Evolutionary conservation across 2,888 invertebrate species (phyloP).

Genomic region (Synanthedon vespiformis): DNA sequence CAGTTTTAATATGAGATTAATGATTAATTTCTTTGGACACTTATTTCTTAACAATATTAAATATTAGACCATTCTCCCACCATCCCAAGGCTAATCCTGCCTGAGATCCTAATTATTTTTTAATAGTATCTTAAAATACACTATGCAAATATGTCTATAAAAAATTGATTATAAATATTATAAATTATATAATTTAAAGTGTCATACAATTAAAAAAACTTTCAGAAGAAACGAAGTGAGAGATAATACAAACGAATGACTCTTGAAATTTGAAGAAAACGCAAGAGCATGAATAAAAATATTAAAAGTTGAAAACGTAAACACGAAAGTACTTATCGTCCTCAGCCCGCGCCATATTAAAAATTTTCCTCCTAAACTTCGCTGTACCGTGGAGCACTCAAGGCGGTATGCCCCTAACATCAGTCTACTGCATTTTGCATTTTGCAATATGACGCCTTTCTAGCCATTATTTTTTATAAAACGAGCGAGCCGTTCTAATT

Average conservation of each 20-base stretch:
- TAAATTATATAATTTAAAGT: too few species aligned
- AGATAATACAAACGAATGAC: slow-evolving; percentile 5
- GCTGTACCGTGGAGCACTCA: slow-evolving; percentile 12
- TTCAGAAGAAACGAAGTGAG: neutral
- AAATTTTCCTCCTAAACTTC: slow-evolving; percentile 16
- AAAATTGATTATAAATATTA: too few species aligned
- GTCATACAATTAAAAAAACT: too few species aligned
- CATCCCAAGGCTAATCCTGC: too few species aligned
- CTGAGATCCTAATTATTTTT: too few species aligned
- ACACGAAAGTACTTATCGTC: slow-evolving; percentile 16
- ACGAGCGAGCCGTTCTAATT: slow-evolving; percentile 25
- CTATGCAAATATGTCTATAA: too few species aligned
- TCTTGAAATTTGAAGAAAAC: slow-evolving; percentile 4
- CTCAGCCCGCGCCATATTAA: slow-evolving; percentile 30
- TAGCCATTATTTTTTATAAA: slow-evolving; percentile 25
- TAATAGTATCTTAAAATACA: too few species aligned
- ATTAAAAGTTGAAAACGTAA: slow-evolving; percentile 23
- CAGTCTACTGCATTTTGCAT: slow-evolving; percentile 35
- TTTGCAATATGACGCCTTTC: slow-evolving; percentile 15
- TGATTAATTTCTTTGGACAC: too few species aligned
- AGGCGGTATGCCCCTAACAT: slow-evolving; percentile 14
- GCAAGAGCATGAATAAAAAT: slow-evolving; percentile 11
- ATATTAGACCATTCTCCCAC: too few species aligned
- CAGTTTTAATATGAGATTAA: too few species aligned
- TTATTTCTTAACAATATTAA: too few species aligned